Percentiles rank a stretch among this genome's conserved stretches.
Evolutionary conservation across 1,140 invertebrate genomes (phyloP).

Genomic region (Pararge aegeria): DNA sequence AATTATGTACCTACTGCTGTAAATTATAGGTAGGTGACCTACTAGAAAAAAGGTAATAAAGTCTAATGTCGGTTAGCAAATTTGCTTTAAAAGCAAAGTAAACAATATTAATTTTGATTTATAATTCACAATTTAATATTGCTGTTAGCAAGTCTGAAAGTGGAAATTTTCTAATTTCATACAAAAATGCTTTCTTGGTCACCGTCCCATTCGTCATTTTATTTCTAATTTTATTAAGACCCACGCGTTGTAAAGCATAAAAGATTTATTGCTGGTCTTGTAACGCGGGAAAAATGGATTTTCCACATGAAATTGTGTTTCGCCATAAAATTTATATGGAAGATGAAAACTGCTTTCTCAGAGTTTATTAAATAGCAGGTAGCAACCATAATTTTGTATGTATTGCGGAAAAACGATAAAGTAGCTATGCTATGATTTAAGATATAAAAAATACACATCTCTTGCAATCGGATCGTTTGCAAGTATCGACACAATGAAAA

Average conservation of each 20-base stretch:
- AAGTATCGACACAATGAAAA: too few relatives aligned
- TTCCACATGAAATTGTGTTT: constrained; percentile 3
- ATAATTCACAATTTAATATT: constrained; percentile 1
- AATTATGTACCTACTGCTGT: too few relatives aligned
- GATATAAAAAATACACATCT: too few relatives aligned
- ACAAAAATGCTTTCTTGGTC: constrained; percentile 4
- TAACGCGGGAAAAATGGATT: constrained; percentile 6
- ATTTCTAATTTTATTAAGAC: constrained; percentile 1
- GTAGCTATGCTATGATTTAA: too few relatives aligned
- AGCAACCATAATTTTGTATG: too few relatives aligned
- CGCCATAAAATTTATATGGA: not conserved
- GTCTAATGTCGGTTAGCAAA: too few relatives aligned
- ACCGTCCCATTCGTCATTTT: constrained; percentile 7
- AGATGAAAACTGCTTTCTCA: not conserved
- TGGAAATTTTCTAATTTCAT: not conserved
- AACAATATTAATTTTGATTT: too few relatives aligned
- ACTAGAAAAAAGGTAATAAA: too few relatives aligned
- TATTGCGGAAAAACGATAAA: too few relatives aligned
- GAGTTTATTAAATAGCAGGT: not conserved
- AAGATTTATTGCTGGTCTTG: constrained; percentile 8
- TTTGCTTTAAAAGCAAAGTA: too few relatives aligned
- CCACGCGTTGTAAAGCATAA: constrained; percentile 11
- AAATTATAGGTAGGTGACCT: too few relatives aligned
- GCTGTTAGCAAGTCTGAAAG: not conserved
- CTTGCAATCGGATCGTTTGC: too few relatives aligned